phyloP scores from a whole-genome alignment of 2,113 vertebrate species.

The Megaceryle torquata region DNA sequence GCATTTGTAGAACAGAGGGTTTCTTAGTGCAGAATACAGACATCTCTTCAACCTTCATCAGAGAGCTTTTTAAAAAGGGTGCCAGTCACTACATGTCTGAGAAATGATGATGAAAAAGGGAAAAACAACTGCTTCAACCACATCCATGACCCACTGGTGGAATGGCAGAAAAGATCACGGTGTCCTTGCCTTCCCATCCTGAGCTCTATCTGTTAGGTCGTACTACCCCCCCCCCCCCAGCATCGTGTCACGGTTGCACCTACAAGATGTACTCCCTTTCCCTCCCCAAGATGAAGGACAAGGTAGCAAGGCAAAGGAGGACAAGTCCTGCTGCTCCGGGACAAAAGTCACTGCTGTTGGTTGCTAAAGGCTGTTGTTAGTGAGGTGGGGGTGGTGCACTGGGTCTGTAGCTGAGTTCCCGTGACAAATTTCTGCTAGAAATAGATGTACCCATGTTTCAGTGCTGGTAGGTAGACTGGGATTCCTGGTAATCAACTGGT shows the following conservation, averaged over 20 bases:
- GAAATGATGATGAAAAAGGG: not conserved
- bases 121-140: not conserved
- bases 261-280: too few species aligned
- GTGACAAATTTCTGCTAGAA: not conserved
- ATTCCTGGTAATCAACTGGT: not conserved
- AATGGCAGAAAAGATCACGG: not conserved
- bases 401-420: not conserved
- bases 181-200: not conserved
- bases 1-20: not conserved
- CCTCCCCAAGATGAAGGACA: too few species aligned
- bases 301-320: too few species aligned
- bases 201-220: fast-evolving
- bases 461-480: not conserved
- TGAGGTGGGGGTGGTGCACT: fast-evolving
- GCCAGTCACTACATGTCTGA: not conserved
- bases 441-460: not conserved
- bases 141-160: not conserved
- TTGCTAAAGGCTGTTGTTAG: not conserved
- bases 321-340: not conserved
- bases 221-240: not conserved
- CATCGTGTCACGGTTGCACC: not conserved
- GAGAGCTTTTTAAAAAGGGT: not conserved
- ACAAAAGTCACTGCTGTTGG: not conserved
- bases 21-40: not conserved
- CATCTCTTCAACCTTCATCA: not conserved